phyloP scores from a whole-genome alignment of 1,140 invertebrate species.

The Grapholita molesta region DNA sequence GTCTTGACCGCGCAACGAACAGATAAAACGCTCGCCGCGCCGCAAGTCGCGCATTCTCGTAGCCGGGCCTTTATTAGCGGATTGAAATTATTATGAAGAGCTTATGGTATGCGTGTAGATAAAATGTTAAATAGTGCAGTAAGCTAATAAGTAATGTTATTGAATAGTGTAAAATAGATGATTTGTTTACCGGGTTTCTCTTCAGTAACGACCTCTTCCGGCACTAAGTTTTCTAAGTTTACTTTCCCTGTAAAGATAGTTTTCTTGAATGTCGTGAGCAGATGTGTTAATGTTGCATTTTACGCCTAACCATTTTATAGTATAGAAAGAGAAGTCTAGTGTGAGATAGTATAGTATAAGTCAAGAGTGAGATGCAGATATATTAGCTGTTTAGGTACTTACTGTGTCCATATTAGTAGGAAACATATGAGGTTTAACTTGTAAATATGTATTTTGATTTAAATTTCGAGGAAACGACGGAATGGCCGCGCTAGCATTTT shows the following conservation, averaged over 20 bases:
- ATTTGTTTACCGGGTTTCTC: not conserved
- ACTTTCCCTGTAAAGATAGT: not conserved
- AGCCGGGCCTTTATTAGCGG: too few species aligned
- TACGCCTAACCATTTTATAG: not conserved
- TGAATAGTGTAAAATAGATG: not conserved
- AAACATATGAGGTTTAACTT: too few species aligned
- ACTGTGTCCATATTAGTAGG: not conserved
- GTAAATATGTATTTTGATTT: too few species aligned
- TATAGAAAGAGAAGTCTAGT: conserved; percentile 9
- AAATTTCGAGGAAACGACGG: too few species aligned
- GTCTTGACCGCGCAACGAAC: too few species aligned
- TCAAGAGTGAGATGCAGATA: not conserved
- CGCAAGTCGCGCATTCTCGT: too few species aligned
- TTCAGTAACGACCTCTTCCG: not conserved
- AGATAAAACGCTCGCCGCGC: too few species aligned
- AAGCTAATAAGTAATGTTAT: not conserved
- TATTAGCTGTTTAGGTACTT: not conserved
- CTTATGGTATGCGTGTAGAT: too few species aligned
- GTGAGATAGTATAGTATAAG: conserved; percentile 4
- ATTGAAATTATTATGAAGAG: too few species aligned
- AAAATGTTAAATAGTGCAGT: not conserved
- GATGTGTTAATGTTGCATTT: not conserved
- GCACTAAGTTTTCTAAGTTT: not conserved
- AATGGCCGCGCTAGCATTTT: too few species aligned
- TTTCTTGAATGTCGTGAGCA: not conserved